Evolutionary conservation across 2,113 vertebrate genomes (phyloP).

Genomic region (Isichthys henryi): DNA sequence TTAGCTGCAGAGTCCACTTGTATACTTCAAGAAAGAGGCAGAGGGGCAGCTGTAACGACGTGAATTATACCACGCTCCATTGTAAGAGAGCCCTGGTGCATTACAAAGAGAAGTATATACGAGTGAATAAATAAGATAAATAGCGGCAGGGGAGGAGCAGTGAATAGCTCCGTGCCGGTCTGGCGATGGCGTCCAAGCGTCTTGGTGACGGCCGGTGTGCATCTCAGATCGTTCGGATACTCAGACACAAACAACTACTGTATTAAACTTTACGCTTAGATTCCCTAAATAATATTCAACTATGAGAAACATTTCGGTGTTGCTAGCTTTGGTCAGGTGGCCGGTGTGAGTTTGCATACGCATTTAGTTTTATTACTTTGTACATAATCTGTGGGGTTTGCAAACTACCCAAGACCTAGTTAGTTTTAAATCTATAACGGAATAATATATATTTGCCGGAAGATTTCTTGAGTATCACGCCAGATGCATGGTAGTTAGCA

Average conservation of each 20-base stretch:
- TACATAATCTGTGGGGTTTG: background rate
- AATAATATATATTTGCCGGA: background rate
- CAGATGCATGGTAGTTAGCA: background rate
- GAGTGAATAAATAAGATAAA: background rate
- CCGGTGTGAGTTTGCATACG: background rate
- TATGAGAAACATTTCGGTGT: slow-evolving; percentile 44
- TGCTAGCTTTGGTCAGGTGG: background rate
- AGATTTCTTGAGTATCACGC: background rate
- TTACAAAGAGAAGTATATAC: background rate
- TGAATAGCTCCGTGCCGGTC: background rate
- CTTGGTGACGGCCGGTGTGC: slow-evolving; percentile 45
- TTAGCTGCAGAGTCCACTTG: background rate
- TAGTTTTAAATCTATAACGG: background rate
- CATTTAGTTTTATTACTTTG: background rate
- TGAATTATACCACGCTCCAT: background rate
- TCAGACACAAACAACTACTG: slow-evolving; percentile 52
- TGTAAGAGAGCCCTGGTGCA: background rate
- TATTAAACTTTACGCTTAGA: slow-evolving; percentile 63
- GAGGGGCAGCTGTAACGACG: background rate
- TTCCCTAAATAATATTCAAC: slow-evolving; percentile 66
- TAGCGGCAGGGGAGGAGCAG: background rate
- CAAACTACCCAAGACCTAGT: background rate
- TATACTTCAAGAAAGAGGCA: background rate
- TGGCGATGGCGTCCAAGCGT: too few species aligned
- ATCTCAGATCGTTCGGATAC: slow-evolving; percentile 46